Evolutionary conservation across 1,140 invertebrate genomes (phyloP).

Genomic region (Lucilia sericata): DNA sequence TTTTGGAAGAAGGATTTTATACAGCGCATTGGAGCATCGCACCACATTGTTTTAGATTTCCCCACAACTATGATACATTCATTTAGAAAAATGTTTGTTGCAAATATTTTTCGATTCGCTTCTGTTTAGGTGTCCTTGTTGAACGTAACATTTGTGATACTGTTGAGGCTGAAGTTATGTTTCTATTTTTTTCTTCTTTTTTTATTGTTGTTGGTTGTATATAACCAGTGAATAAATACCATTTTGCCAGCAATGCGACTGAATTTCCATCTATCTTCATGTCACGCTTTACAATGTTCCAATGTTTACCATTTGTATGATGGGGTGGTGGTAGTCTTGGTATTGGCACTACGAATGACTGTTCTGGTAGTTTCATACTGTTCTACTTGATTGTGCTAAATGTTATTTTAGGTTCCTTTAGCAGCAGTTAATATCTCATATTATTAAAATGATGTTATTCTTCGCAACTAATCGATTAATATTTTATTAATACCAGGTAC

Average conservation of each 20-base stretch:
- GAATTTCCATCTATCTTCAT: slow-evolving; percentile 46
- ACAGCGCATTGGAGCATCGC: too few species aligned
- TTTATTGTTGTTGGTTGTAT: slow-evolving; percentile 21
- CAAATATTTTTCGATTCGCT: too few species aligned
- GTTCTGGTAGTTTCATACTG: not conserved
- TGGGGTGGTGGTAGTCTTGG: not conserved
- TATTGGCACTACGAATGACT: not conserved
- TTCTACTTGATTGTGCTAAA: not conserved
- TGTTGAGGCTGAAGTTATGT: not conserved
- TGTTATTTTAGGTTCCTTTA: not conserved
- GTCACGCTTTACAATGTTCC: slow-evolving; percentile 34
- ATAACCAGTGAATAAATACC: slow-evolving; percentile 44
- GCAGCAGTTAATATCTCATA: not conserved
- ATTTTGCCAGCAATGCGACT: slow-evolving; percentile 41
- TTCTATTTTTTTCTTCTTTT: not conserved
- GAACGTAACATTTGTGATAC: not conserved
- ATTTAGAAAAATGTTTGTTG: too few species aligned
- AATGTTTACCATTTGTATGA: not conserved
- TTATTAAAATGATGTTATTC: not conserved
- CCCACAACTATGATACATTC: too few species aligned
- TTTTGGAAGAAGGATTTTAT: too few species aligned
- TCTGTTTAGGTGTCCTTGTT: not conserved
- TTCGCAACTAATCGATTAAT: not conserved
- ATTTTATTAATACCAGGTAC: too few species aligned
- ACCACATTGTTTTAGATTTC: too few species aligned